A percentile compares a stretch with the other conserved stretches of the same genome.
These are phyloP conservation scores for Sturnus vulgaris DNA, from an alignment of 2,113 vertebrate species.

Conservation along the genomic window DNA sequence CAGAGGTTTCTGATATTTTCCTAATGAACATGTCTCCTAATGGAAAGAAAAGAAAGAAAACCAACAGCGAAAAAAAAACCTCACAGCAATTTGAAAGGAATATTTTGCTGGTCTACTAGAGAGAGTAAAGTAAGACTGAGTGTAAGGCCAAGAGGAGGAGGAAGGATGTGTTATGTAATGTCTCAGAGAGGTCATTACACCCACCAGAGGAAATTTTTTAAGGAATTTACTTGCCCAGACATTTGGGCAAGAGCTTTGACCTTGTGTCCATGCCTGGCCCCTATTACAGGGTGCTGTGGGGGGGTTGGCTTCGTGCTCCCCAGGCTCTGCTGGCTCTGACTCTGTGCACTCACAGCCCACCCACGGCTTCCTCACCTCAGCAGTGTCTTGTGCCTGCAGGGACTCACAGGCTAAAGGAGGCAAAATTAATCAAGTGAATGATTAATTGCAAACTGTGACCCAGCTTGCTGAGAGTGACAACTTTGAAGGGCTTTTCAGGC, in stretches of 20 bases:
- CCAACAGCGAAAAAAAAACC: background rate
- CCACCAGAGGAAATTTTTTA: background rate
- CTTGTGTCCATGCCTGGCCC: fast-evolving
- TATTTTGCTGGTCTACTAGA: background rate
- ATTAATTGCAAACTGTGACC: background rate
- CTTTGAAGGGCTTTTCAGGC: background rate
- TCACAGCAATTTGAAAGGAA: background rate
- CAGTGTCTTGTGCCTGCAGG: background rate
- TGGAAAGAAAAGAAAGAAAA: conserved; percentile 7
- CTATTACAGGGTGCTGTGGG: background rate
- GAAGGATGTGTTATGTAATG: fast-evolving
- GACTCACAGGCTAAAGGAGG: background rate
- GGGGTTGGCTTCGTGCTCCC: fast-evolving
- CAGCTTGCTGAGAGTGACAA: background rate
- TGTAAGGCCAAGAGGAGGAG: background rate
- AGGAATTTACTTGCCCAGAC: background rate
- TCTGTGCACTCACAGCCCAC: fast-evolving
- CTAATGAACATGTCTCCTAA: conserved; percentile 75
- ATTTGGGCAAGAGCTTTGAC: background rate
- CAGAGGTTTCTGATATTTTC: conserved; percentile 78
- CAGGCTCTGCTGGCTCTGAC: fast-evolving
- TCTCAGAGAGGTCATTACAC: background rate
- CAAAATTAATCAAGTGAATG: conserved; percentile 14
- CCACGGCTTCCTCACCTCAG: background rate
- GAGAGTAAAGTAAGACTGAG: background rate